These are phyloP conservation scores for Trachelus stipa DNA, from an alignment of 2,888 invertebrate species.

Conservation along the genomic window DNA sequence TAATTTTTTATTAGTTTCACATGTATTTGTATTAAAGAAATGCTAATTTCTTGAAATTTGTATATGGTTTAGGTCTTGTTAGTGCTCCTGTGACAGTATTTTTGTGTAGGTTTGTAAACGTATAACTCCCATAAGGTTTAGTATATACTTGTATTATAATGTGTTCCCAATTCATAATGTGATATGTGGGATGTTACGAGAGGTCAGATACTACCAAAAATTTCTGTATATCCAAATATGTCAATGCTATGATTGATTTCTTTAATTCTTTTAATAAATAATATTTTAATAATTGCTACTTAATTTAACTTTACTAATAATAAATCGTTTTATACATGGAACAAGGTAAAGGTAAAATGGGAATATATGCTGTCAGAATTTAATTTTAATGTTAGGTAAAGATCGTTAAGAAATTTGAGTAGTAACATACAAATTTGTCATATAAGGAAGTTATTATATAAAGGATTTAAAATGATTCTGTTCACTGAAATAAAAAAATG, in stretches of 20 bases:
- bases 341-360: not conserved
- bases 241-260: not conserved
- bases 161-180: not conserved
- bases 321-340: not conserved
- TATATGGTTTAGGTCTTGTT: not conserved
- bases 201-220: not conserved
- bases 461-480: not conserved
- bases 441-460: not conserved
- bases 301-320: not conserved
- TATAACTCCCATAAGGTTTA: not conserved
- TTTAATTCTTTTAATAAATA: not conserved
- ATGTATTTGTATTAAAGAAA: not conserved
- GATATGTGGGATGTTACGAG: not conserved
- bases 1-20: not conserved
- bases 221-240: not conserved
- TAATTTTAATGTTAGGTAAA: not conserved
- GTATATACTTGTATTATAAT: not conserved
- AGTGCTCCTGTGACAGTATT: not conserved
- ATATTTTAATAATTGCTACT: not conserved
- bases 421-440: not conserved
- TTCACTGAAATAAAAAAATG: conserved; percentile 9
- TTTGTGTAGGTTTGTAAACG: not conserved
- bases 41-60: not conserved
- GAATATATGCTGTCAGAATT: not conserved
- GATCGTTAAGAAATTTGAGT: not conserved